Evolutionary conservation across 35 echinoderm and acorn worm genomes (phyloP).

Genomic region (Ophioderma brevispina): DNA sequence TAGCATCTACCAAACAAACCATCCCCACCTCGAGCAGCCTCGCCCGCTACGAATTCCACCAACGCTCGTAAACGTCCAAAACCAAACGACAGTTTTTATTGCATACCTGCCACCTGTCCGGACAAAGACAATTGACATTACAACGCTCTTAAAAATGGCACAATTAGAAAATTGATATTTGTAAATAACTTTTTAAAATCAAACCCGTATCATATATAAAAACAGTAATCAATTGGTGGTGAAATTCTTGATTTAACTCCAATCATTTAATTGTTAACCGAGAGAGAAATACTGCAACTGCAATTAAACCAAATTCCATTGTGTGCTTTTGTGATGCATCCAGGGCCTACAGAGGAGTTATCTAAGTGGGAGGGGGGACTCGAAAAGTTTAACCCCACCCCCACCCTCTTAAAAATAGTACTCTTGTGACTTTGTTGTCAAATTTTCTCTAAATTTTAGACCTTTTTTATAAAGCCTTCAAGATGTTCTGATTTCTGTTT

Average conservation of each 20-base stretch:
- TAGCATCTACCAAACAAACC: constrained; percentile 47
- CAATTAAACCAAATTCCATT: too few relatives aligned
- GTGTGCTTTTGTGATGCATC: too few relatives aligned
- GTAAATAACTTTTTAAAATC: not conserved
- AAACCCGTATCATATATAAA: not conserved
- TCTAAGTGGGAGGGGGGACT: too few relatives aligned
- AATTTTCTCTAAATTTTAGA: too few relatives aligned
- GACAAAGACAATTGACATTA: too few relatives aligned
- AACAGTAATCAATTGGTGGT: not conserved
- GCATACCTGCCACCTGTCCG: constrained; percentile 44
- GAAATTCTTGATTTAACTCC: not conserved
- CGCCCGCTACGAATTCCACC: constrained; percentile 63
- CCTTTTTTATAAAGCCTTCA: not conserved
- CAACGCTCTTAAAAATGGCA: too few relatives aligned
- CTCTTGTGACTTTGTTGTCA: too few relatives aligned
- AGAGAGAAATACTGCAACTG: too few relatives aligned
- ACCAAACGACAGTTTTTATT: constrained; percentile 71
- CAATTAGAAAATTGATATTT: not conserved
- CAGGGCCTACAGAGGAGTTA: too few relatives aligned
- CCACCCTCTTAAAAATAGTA: too few relatives aligned
- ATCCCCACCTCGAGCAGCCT: constrained; percentile 14
- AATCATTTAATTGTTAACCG: too few relatives aligned
- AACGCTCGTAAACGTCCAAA: constrained; percentile 54
- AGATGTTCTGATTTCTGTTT: not conserved
- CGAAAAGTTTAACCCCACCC: too few relatives aligned